A percentile compares a stretch with the other conserved stretches of the same genome.
phyloP scores from a whole-genome alignment of 64 coral and sea anemone genomes.

The Pocillopora damicornis region DNA sequence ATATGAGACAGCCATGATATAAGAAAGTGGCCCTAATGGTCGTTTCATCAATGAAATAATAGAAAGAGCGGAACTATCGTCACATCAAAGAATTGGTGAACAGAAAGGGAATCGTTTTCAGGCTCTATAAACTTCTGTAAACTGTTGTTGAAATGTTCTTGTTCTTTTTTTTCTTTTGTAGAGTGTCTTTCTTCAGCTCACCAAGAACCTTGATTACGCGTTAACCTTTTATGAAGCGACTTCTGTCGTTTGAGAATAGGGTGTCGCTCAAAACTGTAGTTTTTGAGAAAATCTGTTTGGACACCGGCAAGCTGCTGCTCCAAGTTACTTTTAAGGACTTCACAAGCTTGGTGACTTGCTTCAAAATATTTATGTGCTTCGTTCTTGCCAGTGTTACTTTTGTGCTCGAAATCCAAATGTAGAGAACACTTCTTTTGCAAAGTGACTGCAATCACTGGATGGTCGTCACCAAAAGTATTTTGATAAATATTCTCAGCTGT shows the following conservation, averaged over 20 bases:
- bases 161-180: too few relatives aligned
- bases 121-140: too few relatives aligned
- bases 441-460: not conserved
- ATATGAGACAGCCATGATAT: too few relatives aligned
- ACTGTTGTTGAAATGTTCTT: too few relatives aligned
- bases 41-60: too few relatives aligned
- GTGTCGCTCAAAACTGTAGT: not conserved
- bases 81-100: too few relatives aligned
- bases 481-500: not conserved
- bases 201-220: not conserved
- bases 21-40: too few relatives aligned
- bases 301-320: not conserved
- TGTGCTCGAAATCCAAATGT: not conserved
- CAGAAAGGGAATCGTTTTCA: too few relatives aligned
- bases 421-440: not conserved
- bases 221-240: not conserved
- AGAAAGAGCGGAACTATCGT: too few relatives aligned
- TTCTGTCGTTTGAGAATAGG: not conserved
- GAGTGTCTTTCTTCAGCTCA: not conserved
- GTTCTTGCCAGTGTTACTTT: too few relatives aligned
- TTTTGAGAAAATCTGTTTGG: not conserved
- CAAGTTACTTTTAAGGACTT: not conserved
- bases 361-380: not conserved
- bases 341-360: slow-evolving; percentile 7
- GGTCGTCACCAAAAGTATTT: not conserved